Base-by-base conservation (phyloP, 1,140 invertebrate species). In the Lasioglossum albipes region DNA sequence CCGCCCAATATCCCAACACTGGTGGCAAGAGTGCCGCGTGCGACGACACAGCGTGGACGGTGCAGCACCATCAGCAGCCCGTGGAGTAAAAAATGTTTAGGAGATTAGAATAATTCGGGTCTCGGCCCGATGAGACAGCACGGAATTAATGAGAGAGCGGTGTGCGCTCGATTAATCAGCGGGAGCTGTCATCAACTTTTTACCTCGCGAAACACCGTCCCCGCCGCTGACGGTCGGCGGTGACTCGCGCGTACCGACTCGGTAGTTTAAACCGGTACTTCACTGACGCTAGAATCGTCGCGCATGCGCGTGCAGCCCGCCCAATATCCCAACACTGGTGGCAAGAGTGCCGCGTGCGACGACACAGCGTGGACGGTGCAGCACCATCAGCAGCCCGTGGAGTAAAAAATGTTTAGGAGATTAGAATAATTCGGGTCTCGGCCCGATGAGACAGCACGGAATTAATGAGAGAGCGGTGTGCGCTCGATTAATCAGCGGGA, bases 401-500 rank as follows among this genome's bases (percentile, higher is more conserved):
- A 9, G 41, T 45, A 49, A 67, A 67, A 67, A 66, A 20, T 41
- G 20, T 42, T 66, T 41, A 42, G 65, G 20, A 12, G 65, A 49
- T 49, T 68, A 49, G 42, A 45, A 68, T 49, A 42, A 49, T 68
- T 49, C n/a, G 42, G 2, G 42, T 10, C 45, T 22, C 45, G 12
- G 4, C 20, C 57, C 52, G 52, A n/a, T n/a, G 57, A 20, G 57
- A 59, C 20, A 13, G 45, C 9, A 12, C 12, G 3, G 66, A 68
- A 27, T 68, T 68, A 52, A 68, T 68, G 20, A 49, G 42, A 27
- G 45, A 42, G 42, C 42, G 66, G 66, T 9, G n/a, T 4, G 57
- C 41, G 22, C 27, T 22, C 2, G 69, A 42, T 66, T 79, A 61
- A 82, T 59, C 57, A 73, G 45, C 67, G 52, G 20, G 9, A 52